Evolutionary conservation across 2,797 vertebrate genomes (phyloP).

Genomic region (Acrossocheilus fasciatus): DNA sequence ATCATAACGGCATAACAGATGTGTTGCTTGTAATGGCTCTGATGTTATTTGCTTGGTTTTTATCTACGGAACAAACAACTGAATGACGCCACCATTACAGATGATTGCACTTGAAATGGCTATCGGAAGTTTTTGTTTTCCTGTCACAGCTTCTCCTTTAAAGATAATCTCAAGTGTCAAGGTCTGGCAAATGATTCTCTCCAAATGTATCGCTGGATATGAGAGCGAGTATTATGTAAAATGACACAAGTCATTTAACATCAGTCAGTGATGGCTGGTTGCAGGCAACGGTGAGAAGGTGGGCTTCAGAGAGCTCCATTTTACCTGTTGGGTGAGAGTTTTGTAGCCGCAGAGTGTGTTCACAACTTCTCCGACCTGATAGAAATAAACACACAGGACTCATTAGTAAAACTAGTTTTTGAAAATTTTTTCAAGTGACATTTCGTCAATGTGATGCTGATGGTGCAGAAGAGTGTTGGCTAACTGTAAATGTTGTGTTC

Average conservation of each 20-base stretch:
- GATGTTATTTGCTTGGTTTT: slow-evolving; percentile 31
- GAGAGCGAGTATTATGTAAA: not conserved
- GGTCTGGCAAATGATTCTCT: not conserved
- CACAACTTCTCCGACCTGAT: slow-evolving; percentile 84
- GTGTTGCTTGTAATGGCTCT: slow-evolving; percentile 29
- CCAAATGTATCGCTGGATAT: not conserved
- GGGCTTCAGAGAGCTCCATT: slow-evolving; percentile 9
- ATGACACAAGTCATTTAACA: not conserved
- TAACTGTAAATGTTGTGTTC: not conserved
- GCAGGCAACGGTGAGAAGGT: not conserved
- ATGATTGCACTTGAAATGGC: slow-evolving; percentile 28
- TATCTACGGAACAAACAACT: slow-evolving; percentile 27
- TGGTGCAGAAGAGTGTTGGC: not conserved
- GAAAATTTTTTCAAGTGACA: not conserved
- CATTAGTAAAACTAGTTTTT: not conserved
- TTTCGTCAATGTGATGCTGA: not conserved
- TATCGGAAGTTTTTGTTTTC: slow-evolving; percentile 10
- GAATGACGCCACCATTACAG: slow-evolving; percentile 12
- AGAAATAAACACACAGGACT: slow-evolving; percentile 41
- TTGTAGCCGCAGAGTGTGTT: slow-evolving; percentile 89
- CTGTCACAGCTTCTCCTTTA: not conserved
- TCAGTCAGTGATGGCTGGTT: not conserved
- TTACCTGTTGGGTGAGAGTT: slow-evolving; percentile 83
- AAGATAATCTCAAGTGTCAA: slow-evolving; percentile 19
- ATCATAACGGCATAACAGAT: slow-evolving; percentile 35